These are phyloP conservation scores for Tetraodon nigroviridis DNA, from an alignment of 2,113 vertebrate genomes.

Conservation along the genomic window DNA sequence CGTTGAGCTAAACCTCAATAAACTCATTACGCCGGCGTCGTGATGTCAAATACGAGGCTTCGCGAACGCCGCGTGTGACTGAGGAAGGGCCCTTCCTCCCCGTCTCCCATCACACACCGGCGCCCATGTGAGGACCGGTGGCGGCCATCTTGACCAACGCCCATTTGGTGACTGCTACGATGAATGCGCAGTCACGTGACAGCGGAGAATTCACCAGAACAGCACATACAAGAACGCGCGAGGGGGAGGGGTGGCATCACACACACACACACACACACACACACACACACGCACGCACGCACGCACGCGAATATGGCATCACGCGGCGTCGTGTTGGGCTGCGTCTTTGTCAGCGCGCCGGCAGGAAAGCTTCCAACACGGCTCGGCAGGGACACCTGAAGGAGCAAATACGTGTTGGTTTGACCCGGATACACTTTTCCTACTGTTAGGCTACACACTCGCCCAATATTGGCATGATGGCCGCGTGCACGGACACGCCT, in stretches of 20 bases:
- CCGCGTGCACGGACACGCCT: constrained; percentile 1
- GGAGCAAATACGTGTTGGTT: background rate
- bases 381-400: background rate
- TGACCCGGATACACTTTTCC: background rate
- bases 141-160: constrained; percentile 75
- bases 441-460: background rate
- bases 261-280: constrained; percentile 32
- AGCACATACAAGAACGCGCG: background rate
- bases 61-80: no score
- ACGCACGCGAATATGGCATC: constrained; percentile 26
- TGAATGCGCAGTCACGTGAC: constrained; percentile 59
- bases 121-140: constrained; percentile 44
- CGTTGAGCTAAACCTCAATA: no score
- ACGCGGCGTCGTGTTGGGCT: background rate
- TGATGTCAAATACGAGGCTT: no score
- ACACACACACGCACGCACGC: constrained; percentile 31
- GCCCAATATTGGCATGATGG: background rate
- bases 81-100: background rate
- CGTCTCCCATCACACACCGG: background rate
- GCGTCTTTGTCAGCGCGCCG: background rate
- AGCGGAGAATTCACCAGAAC: constrained; percentile 22
- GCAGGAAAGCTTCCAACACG: background rate
- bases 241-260: background rate
- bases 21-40: no score
- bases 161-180: constrained; percentile 72